Conservation (phyloP, 2,888 invertebrate species). For the Candidula unifasciata region DNA sequence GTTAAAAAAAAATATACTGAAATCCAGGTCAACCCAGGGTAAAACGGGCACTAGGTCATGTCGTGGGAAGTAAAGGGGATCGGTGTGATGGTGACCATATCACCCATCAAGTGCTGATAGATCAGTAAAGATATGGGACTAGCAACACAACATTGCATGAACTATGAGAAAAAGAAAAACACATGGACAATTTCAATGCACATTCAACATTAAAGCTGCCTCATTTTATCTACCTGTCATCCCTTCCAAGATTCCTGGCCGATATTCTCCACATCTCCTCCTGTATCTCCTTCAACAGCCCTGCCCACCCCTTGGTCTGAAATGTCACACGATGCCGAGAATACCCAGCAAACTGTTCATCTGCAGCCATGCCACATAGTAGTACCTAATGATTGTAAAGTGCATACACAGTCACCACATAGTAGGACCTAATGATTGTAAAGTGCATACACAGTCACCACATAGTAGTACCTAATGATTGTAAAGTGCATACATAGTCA, state of each 20-base stretch:
- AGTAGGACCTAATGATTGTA: too few species aligned
- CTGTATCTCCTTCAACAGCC: constrained; percentile 83
- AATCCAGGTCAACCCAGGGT: too few species aligned
- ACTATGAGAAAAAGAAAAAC: neutral
- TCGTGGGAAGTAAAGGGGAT: too few species aligned
- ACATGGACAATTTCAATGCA: neutral
- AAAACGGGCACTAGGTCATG: too few species aligned
- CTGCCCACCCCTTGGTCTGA: constrained; percentile 78
- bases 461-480: too few species aligned
- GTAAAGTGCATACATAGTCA: too few species aligned
- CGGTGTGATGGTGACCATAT: too few species aligned
- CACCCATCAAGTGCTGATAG: too few species aligned
- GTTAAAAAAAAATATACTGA: too few species aligned
- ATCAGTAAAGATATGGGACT: too few species aligned
- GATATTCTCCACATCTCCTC: constrained; percentile 92
- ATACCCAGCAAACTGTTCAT: constrained; percentile 97
- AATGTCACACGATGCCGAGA: constrained; percentile 87
- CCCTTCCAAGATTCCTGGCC: constrained; percentile 93
- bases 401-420: too few species aligned
- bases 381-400: constrained; percentile 82
- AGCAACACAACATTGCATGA: neutral
- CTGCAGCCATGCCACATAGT: constrained; percentile 95
- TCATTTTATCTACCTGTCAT: constrained; percentile 82
- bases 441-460: too few species aligned
- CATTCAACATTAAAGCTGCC: neutral